A percentile compares a stretch with the other conserved stretches of the same genome.
Conservation (phyloP, 2,797 vertebrate genomes). For the Brachyrhaphis roseni region DNA sequence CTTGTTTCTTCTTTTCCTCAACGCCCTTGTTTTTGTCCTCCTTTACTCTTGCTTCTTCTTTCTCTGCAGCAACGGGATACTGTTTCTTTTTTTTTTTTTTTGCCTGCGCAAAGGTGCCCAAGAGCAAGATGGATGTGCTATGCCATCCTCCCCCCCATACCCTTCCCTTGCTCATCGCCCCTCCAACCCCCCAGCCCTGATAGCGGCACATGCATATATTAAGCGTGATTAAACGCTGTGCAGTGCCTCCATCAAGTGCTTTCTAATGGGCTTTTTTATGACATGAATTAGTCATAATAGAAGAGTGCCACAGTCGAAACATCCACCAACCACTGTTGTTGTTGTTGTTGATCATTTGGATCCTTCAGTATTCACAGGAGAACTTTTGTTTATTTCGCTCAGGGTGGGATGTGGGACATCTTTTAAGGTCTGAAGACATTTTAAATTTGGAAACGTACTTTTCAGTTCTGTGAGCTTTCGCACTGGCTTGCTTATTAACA, state of each 20-base stretch:
- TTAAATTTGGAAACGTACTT: conserved; percentile 36
- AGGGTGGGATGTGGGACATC: conserved; percentile 44
- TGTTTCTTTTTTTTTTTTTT: conserved; percentile 20
- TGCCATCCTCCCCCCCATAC: conserved; percentile 29
- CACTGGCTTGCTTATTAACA: conserved; percentile 23
- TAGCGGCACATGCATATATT: conserved; percentile 82
- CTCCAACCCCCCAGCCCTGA: conserved; percentile 40
- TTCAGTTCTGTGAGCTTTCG: conserved; percentile 31
- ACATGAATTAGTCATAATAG: conserved; percentile 85
- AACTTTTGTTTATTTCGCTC: conserved; percentile 62
- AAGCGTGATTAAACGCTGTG: conserved; percentile 83
- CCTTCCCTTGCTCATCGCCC: conserved; percentile 23
- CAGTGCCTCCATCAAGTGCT: conserved; percentile 83
- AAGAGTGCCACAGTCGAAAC: conserved; percentile 72
- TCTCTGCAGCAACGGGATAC: conserved; percentile 68
- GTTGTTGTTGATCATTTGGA: conserved; percentile 68
- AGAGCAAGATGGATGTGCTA: conserved; percentile 76
- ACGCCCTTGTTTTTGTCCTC: conserved; percentile 23
- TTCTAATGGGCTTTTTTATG: conserved; percentile 84
- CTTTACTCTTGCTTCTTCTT: conserved; percentile 24
- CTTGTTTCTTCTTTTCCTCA: conserved; percentile 11
- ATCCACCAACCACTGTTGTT: conserved; percentile 64
- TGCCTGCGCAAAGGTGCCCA: conserved; percentile 70
- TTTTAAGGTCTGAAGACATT: conserved; percentile 48
- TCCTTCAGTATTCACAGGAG: conserved; percentile 69